Conservation (phyloP, 2,888 invertebrate genomes). For the Cyaniris semiargus region DNA sequence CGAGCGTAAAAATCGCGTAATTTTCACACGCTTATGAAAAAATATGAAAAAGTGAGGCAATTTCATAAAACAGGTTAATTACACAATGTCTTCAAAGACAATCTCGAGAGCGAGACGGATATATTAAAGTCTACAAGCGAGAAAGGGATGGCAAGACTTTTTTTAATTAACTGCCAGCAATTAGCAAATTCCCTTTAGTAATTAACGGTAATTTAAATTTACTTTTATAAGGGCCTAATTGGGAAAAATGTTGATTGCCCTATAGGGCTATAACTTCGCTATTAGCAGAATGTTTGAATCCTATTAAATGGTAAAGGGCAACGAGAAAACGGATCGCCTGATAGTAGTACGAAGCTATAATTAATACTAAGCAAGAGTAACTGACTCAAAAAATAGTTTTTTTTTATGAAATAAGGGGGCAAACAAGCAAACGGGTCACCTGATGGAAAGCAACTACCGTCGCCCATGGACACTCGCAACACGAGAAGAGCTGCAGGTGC, state of each 20-base stretch:
- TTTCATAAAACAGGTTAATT: slow-evolving; percentile 44
- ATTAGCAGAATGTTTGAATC: neutral
- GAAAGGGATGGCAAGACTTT: too few relatives aligned
- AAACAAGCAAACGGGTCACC: too few relatives aligned
- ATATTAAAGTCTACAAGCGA: too few relatives aligned
- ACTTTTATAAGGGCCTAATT: slow-evolving; percentile 31
- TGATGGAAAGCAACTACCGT: too few relatives aligned
- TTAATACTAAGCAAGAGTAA: neutral
- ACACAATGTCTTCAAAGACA: slow-evolving; percentile 45
- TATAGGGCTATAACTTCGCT: slow-evolving; percentile 4
- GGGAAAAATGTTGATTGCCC: slow-evolving; percentile 29
- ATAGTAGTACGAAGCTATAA: neutral
- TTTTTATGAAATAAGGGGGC: too few relatives aligned
- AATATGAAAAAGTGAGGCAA: slow-evolving; percentile 23
- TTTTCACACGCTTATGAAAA: slow-evolving; percentile 1
- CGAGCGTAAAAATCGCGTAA: neutral
- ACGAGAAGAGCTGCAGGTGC: too few relatives aligned
- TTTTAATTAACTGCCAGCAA: slow-evolving; percentile 44
- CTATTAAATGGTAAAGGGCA: slow-evolving; percentile 1
- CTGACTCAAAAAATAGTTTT: too few relatives aligned
- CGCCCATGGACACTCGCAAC: too few relatives aligned
- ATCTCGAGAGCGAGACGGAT: slow-evolving; percentile 39
- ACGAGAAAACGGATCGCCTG: neutral
- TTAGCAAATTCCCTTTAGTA: slow-evolving; percentile 42
- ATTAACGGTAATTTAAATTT: slow-evolving; percentile 36